Base-by-base conservation (phyloP, 1,140 invertebrate genomes). In the Schlechtendalia chinensis region DNA sequence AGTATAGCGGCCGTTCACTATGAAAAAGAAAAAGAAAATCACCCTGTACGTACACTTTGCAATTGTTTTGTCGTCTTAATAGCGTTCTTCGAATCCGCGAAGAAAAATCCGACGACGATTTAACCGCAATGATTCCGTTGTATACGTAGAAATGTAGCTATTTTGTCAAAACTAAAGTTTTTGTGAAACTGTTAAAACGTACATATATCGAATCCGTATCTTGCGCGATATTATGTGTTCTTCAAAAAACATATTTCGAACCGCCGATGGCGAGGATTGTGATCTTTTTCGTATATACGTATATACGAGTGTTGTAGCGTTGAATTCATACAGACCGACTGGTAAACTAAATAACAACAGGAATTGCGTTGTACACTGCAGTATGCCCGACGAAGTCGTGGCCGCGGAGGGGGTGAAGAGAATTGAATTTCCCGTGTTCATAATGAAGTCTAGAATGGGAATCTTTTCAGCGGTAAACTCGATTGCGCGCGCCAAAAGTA, bases 401-500 rank as follows among this genome's bases (percentile, higher is more conserved):
- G 19, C 19, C 19, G 29, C 8, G 8, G 11, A 5, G 12, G 29
- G 12, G 19, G 1, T 4, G 29, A 65, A n/a, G 29, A 6, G 32
- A 45, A 69, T 69, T 22, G n/a, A 24, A 45, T 69, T 69, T 47
- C 27, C 32, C n/a, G n/a, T 39, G 65, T 16, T 24, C 3, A 47
- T 69, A 69, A 69, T 69, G n/a, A 47, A 69, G 65, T 69, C n/a
- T 47, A 24, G 22, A 22, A 47, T 22, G 5, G 45, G 22, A 16
- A 14, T 47, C 5, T 69, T 47, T 67, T 69, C 14, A 19, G 65
- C n/a, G 39, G 32, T 22, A 69, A 69, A 69, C n/a, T 69, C 39
- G 65, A 69, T 69, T 69, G 29, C 63, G 8, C 63, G 8, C 63
- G 17, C n/a, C n/a, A 24, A 69, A 69, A 69, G 39, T 47, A 32